Percentiles rank a stretch among this genome's conserved stretches.
Evolutionary conservation across 2,113 vertebrate genomes (phyloP).

Genomic region (Phyllostomus hastatus): DNA sequence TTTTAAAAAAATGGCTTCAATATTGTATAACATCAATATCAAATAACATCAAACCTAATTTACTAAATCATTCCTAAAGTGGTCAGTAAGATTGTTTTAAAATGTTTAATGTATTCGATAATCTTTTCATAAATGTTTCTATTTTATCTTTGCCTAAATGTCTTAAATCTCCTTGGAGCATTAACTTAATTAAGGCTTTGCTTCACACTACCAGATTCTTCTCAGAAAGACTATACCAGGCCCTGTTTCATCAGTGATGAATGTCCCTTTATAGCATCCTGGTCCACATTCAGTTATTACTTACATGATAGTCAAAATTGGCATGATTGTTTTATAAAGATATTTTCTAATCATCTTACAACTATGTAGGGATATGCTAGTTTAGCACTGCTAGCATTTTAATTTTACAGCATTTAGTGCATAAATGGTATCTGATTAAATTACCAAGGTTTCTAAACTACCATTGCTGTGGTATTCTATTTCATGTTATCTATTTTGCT

Average conservation of each 20-base stretch:
- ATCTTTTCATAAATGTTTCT: conserved; percentile 4
- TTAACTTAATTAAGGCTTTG: background rate
- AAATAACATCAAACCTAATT: background rate
- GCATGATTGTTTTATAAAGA: background rate
- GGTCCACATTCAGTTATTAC: background rate
- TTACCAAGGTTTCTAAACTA: background rate
- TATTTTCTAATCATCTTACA: background rate
- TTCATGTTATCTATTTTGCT: background rate
- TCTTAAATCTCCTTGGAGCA: background rate
- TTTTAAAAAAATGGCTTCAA: background rate
- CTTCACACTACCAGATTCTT: background rate
- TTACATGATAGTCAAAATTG: background rate
- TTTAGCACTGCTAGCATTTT: background rate
- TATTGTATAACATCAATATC: background rate
- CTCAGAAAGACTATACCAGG: background rate
- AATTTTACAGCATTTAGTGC: background rate
- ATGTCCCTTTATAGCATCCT: background rate
- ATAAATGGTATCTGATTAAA: background rate
- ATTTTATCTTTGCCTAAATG: background rate
- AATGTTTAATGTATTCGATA: background rate
- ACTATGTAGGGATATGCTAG: background rate
- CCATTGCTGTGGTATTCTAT: background rate
- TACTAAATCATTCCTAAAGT: background rate
- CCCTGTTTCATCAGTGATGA: background rate
- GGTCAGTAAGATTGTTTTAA: background rate